A percentile compares a stretch with the other conserved stretches of the same genome.
These are phyloP conservation scores for Papilio polytes DNA, from an alignment of 1,140 invertebrate genomes.

Conservation along the genomic window DNA sequence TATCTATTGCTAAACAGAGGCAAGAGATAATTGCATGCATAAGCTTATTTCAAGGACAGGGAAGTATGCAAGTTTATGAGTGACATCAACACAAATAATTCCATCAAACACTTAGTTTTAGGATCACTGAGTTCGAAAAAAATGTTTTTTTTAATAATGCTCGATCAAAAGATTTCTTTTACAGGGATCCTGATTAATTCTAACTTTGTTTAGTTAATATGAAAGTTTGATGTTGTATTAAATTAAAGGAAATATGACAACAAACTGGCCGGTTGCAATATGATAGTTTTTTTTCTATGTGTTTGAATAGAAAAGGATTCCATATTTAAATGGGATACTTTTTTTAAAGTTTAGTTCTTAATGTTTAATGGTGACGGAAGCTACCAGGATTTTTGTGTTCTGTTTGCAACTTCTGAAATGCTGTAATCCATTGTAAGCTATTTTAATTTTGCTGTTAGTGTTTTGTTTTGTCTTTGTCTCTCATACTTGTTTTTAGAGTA, in stretches of 20 bases:
- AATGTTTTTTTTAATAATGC: slow-evolving; percentile 7
- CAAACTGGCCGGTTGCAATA: slow-evolving; percentile 47
- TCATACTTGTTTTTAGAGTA: background rate
- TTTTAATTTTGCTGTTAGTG: slow-evolving; percentile 45
- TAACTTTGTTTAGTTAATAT: slow-evolving; percentile 32
- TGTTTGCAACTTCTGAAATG: slow-evolving; percentile 43
- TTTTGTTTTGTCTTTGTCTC: slow-evolving; percentile 22
- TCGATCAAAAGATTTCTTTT: slow-evolving; percentile 34
- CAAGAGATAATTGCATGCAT: slow-evolving; percentile 67
- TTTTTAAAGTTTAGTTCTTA: slow-evolving; percentile 52
- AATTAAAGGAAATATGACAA: slow-evolving; percentile 37
- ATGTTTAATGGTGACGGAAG: slow-evolving; percentile 52
- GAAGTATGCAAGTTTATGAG: slow-evolving; percentile 64
- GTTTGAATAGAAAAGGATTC: slow-evolving; percentile 45
- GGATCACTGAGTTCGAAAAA: slow-evolving; percentile 1
- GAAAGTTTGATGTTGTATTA: slow-evolving; percentile 29
- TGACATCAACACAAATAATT: slow-evolving; percentile 34
- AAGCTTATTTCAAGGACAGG: slow-evolving; percentile 75
- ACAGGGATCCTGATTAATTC: slow-evolving; percentile 36
- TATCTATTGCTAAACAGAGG: slow-evolving; percentile 50
- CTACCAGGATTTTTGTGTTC: slow-evolving; percentile 76
- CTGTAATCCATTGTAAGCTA: slow-evolving; percentile 54
- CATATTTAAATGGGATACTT: slow-evolving; percentile 46
- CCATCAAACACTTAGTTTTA: slow-evolving; percentile 33
- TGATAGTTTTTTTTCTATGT: slow-evolving; percentile 50